Evolutionary conservation across 2,797 vertebrate species (phyloP).

Genomic region (Phrynocephalus guinanensis): DNA sequence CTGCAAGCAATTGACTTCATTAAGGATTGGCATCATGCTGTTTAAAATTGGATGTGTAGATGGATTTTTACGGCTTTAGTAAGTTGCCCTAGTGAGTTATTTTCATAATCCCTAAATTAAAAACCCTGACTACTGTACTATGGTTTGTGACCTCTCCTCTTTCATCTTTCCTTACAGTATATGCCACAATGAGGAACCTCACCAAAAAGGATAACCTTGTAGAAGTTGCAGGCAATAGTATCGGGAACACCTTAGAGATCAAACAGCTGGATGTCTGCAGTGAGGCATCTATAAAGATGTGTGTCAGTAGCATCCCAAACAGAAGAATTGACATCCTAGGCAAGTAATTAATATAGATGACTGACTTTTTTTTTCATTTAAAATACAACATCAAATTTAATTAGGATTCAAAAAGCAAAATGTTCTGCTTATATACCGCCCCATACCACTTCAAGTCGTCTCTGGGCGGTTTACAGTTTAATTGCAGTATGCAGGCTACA

Average conservation of each 20-base stretch:
- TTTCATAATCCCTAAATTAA: neutral
- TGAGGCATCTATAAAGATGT: conserved; percentile 85
- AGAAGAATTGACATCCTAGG: conserved; percentile 86
- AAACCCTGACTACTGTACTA: too few species aligned
- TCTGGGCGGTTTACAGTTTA: too few species aligned
- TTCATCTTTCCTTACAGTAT: conserved; percentile 73
- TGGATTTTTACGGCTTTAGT: neutral
- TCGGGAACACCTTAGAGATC: conserved; percentile 85
- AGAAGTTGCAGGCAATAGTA: conserved; percentile 77
- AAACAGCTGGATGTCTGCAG: conserved; percentile 87
- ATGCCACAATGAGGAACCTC: conserved; percentile 87
- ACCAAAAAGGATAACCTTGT: conserved; percentile 77
- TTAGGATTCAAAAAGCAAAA: neutral
- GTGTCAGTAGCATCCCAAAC: conserved; percentile 85
- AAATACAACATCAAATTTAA: neutral
- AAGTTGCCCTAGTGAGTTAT: neutral
- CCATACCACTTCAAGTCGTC: too few species aligned
- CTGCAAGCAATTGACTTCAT: neutral
- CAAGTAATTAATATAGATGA: conserved; percentile 65
- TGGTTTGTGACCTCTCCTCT: neutral
- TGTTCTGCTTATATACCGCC: too few species aligned
- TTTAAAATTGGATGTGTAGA: too few species aligned
- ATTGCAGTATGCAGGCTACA: too few species aligned
- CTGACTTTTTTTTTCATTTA: neutral
- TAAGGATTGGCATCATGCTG: neutral